Base-by-base conservation (phyloP, 2,888 invertebrate genomes). In the Cephus nigrinus region DNA sequence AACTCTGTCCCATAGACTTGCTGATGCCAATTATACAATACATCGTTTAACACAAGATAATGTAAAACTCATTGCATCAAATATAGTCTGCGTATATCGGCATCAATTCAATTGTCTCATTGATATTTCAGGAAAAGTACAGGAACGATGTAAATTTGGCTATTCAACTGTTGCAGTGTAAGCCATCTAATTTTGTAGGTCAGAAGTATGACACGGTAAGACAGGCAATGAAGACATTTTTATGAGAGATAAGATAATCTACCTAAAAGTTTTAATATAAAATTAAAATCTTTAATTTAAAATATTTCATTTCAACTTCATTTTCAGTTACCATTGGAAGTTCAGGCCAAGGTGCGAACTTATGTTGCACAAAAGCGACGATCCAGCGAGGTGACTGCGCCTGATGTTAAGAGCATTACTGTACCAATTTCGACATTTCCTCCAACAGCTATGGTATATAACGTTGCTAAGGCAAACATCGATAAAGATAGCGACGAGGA, bases 91-190 rank as follows among this genome's bases (percentile, higher is more conserved):
- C 3, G 4, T 33, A 15, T 40, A 75, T 69, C 3, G 23, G 33
- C n/a, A 55, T 87, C 31, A 31, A n/a, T 78, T 75, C 74, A 76
- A 76, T 80, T 76, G 12, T 71, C 75, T 78, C 5, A 40, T 40
- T 40, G 15, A 15, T 81, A 82, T 94, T 95, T 72, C 93, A 98
- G 98, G 98, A 98, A 90, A 95, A 97, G 87, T 98, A 98, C 92
- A 96, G 97, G 91, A 97, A 96, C 89, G 98, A 98, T 91, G 98
- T 98, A 90, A 97, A 96, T 92, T 92, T 98, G 89, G 98, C 98
- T 81, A 98, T 98, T 85, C 98, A 98, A 92, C 93, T 98, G 87
- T 93, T 98, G 76, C 98, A 98, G 91, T 98, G 98, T 92, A 98
- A 98, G 90, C 98, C 98, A 84, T 96, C 97, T 83, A 97, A 97